A percentile compares a stretch with the other conserved stretches of the same genome.
Conservation (phyloP, 2,797 vertebrate species). For the Microtus californicus region DNA sequence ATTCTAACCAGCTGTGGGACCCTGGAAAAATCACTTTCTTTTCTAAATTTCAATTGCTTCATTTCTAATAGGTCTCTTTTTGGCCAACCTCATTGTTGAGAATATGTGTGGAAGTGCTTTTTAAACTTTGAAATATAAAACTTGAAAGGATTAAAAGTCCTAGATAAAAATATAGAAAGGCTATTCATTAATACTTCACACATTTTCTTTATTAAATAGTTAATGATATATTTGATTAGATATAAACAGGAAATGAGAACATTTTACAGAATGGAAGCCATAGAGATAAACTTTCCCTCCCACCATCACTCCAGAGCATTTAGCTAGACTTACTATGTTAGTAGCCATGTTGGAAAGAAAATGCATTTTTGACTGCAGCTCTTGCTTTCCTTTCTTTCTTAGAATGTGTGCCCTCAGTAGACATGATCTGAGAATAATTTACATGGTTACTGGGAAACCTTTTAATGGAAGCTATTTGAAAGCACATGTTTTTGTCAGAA, state of each 20-base stretch:
- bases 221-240: constrained; percentile 48
- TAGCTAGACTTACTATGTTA: background rate
- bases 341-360: background rate
- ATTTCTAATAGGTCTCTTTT: constrained; percentile 52
- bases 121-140: constrained; percentile 59
- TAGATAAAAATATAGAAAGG: constrained; percentile 45
- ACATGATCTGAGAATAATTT: background rate
- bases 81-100: constrained; percentile 52
- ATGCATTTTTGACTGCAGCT: background rate
- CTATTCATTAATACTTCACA: constrained; percentile 56
- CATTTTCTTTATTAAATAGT: constrained; percentile 59
- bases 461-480: background rate
- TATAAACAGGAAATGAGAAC: constrained; percentile 56
- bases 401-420: background rate
- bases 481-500: background rate
- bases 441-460: background rate
- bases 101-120: constrained; percentile 64
- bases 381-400: background rate
- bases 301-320: background rate
- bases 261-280: constrained; percentile 59
- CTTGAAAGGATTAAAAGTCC: constrained; percentile 45
- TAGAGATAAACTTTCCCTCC: background rate
- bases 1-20: constrained; percentile 53
- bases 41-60: constrained; percentile 39
- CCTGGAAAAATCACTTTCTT: constrained; percentile 51